A percentile compares a stretch with the other conserved stretches of the same genome.
Evolutionary conservation across 2,797 vertebrate species (phyloP).

Genomic region (Oophaga sylvatica): DNA sequence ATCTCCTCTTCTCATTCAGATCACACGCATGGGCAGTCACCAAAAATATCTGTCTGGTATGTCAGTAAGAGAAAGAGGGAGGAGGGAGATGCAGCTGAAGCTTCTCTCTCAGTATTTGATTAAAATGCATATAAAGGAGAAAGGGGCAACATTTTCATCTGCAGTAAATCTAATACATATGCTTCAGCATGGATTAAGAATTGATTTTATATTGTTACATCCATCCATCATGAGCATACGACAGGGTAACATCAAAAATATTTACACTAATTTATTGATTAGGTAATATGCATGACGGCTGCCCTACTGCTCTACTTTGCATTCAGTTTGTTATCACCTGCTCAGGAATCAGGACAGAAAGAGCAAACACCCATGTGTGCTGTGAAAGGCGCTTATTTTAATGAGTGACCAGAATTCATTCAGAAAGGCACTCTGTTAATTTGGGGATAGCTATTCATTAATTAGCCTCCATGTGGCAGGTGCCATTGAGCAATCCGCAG

Average conservation of each 20-base stretch:
- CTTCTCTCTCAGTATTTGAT: no score
- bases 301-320: background rate
- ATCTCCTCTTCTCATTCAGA: no score
- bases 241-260: no score
- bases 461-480: constrained; percentile 94
- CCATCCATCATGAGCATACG: no score
- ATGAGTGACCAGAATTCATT: constrained; percentile 88
- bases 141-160: no score
- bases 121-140: no score
- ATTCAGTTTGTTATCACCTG: background rate
- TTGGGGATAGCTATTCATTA: constrained; percentile 91
- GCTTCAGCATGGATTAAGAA: no score
- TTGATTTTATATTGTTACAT: background rate
- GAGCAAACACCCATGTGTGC: constrained; percentile 68
- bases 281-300: background rate
- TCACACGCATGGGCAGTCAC: no score
- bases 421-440: constrained; percentile 89
- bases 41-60: no score
- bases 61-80: no score
- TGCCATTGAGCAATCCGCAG: constrained; percentile 90
- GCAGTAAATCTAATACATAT: no score
- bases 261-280: background rate
- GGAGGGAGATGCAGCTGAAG: no score
- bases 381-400: constrained; percentile 80
- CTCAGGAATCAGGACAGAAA: background rate